phyloP scores from a whole-genome alignment of 2,113 vertebrate species.

The Nycticorax nycticorax region DNA sequence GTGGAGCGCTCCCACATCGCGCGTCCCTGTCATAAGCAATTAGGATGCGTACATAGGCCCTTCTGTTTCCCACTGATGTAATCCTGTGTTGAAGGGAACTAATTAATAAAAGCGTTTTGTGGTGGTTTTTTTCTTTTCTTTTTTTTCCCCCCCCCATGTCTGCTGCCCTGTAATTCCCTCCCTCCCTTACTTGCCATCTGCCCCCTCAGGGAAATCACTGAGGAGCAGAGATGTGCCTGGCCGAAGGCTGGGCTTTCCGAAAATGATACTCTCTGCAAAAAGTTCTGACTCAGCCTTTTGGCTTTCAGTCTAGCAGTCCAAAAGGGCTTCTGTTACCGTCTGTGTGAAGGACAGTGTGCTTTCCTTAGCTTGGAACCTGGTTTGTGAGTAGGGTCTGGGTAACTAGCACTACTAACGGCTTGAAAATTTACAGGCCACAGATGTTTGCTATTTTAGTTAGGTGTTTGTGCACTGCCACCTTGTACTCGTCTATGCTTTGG shows the following conservation, averaged over 20 bases:
- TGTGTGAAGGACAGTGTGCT: too few species aligned
- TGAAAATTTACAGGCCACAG: neutral
- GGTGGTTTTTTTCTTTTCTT: neutral
- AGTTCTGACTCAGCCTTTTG: neutral
- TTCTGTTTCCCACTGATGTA: neutral
- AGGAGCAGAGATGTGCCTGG: too few species aligned
- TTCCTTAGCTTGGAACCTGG: neutral
- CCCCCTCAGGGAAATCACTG: fast-evolving
- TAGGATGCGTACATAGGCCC: fast-evolving
- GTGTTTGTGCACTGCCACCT: neutral
- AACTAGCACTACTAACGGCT: neutral
- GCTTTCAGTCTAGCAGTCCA: neutral
- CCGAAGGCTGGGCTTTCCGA: neutral
- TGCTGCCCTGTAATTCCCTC: neutral
- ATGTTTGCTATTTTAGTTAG: neutral
- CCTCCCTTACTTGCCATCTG: fast-evolving
- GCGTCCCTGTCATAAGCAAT: neutral
- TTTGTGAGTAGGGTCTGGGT: neutral
- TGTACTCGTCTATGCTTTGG: fast-evolving
- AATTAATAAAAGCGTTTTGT: neutral
- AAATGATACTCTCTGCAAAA: neutral
- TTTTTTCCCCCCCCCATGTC: fast-evolving
- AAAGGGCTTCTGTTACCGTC: neutral
- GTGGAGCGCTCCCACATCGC: neutral
- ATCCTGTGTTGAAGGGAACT: neutral